phyloP scores from a whole-genome alignment of 2,113 vertebrate species.

The Pituophis catenifer region DNA sequence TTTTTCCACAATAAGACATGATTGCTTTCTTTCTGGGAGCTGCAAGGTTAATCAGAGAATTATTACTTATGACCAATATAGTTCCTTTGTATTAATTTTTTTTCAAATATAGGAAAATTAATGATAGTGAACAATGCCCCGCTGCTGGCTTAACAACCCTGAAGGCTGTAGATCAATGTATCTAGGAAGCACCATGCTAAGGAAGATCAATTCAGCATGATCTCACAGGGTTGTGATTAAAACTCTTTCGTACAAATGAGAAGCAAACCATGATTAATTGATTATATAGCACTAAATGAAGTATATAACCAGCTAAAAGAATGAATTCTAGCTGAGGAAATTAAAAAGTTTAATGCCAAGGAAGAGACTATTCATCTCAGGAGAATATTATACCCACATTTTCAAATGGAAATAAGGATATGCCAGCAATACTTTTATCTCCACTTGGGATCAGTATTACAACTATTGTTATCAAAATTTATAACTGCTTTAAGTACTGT shows the following conservation, averaged over 20 bases:
- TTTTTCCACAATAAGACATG: neutral
- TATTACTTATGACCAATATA: neutral
- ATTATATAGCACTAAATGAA: neutral
- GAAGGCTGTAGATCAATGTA: neutral
- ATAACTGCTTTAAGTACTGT: neutral
- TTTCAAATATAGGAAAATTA: neutral
- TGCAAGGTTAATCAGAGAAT: neutral
- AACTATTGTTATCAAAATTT: neutral
- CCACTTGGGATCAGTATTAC: neutral
- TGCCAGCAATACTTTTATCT: neutral
- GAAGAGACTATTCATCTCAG: neutral
- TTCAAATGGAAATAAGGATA: neutral
- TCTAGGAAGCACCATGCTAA: neutral
- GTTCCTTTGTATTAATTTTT: neutral
- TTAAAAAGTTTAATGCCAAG: neutral
- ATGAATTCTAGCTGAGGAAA: neutral
- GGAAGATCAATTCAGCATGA: neutral
- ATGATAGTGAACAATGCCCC: neutral
- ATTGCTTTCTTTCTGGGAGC: neutral
- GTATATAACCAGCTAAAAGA: neutral
- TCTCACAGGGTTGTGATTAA: neutral
- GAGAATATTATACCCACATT: neutral
- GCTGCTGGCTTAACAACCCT: neutral
- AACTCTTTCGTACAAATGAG: neutral
- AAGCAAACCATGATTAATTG: neutral